Conservation (phyloP, 2,113 vertebrate species). For the Procapra przewalskii region DNA sequence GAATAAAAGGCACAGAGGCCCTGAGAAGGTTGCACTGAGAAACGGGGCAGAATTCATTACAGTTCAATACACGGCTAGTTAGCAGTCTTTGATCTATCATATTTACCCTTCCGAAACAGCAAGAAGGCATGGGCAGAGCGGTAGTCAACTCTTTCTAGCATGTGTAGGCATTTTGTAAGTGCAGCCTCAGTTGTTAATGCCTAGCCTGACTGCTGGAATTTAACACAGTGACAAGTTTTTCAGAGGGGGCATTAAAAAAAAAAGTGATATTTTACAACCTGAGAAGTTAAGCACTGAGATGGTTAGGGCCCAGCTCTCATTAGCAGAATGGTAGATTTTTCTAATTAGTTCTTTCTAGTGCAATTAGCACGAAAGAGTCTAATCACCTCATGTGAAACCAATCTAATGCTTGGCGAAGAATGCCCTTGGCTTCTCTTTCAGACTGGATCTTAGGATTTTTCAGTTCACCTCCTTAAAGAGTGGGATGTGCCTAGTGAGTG, state of each 20-base stretch:
- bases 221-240: conserved; percentile 61
- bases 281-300: conserved; percentile 88
- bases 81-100: conserved; percentile 27
- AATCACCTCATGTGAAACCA: conserved; percentile 98
- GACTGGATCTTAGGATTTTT: conserved; percentile 79
- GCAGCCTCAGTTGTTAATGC: conserved; percentile 73
- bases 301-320: conserved; percentile 94
- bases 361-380: conserved; percentile 96
- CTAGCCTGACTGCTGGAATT: conserved; percentile 68
- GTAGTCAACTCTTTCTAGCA: not conserved
- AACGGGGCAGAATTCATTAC: conserved; percentile 59
- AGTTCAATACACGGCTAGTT: not conserved
- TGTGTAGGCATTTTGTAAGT: conserved; percentile 58
- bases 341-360: conserved; percentile 98
- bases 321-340: conserved; percentile 94
- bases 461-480: conserved; percentile 69
- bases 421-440: conserved; percentile 96
- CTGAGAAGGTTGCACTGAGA: conserved; percentile 59
- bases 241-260: conserved; percentile 62
- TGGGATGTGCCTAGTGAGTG: not conserved
- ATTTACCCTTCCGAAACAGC: conserved; percentile 18
- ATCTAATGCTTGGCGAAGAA: conserved; percentile 92
- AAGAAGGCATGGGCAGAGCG: not conserved
- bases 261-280: conserved; percentile 81
- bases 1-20: conserved; percentile 55